Percentiles rank a stretch among this genome's conserved stretches.
Evolutionary conservation across 2,113 vertebrate species (phyloP).

Genomic region (Girardinichthys multiradiatus): DNA sequence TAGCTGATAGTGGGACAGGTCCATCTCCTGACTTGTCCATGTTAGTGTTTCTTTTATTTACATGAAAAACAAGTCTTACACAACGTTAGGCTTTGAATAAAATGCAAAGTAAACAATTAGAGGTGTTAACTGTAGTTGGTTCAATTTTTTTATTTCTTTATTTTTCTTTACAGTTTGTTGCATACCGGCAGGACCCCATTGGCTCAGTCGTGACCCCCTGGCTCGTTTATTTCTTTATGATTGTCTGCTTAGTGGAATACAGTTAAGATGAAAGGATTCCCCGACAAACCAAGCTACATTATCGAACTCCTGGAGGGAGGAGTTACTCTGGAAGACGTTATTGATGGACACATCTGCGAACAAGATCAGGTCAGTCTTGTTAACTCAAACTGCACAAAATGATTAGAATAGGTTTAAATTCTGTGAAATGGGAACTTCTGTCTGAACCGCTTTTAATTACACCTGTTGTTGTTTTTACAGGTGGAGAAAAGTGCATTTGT

Average conservation of each 20-base stretch:
- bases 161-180: slow-evolving; percentile 90
- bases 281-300: slow-evolving; percentile 93
- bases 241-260: slow-evolving; percentile 97
- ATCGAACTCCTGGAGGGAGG: slow-evolving; percentile 94
- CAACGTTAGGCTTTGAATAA: not conserved
- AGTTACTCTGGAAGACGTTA: slow-evolving; percentile 90
- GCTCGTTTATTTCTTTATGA: slow-evolving; percentile 96
- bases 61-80: slow-evolving; percentile 6
- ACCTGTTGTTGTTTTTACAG: slow-evolving; percentile 68
- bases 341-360: slow-evolving; percentile 94
- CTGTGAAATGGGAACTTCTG: not conserved
- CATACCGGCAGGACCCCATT: slow-evolving; percentile 97
- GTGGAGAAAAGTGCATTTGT: slow-evolving; percentile 94
- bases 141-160: not conserved
- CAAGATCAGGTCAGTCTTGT: slow-evolving; percentile 85
- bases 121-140: not conserved
- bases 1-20: slow-evolving; percentile 99
- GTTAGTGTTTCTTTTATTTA: slow-evolving; percentile 81
- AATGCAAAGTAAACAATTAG: not conserved
- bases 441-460: not conserved
- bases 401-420: not conserved
- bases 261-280: slow-evolving; percentile 99
- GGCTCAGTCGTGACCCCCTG: slow-evolving; percentile 88
- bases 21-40: slow-evolving; percentile 99
- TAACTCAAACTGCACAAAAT: no score